A percentile compares a stretch with the other conserved stretches of the same genome.
Evolutionary conservation across 2,113 vertebrate genomes (phyloP).

Genomic region (Hypomesus transpacificus): DNA sequence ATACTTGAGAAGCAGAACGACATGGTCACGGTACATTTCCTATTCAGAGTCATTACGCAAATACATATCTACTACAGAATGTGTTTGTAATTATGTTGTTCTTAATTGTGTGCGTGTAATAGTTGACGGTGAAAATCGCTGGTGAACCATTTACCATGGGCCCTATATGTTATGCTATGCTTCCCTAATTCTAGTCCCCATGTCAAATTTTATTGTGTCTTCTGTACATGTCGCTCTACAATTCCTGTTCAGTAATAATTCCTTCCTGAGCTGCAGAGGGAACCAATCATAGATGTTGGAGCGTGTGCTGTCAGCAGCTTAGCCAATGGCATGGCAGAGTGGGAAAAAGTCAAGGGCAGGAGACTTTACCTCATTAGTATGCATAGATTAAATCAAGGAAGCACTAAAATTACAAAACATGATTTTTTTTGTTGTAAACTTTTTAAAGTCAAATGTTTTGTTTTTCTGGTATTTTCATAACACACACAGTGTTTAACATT

Average conservation of each 20-base stretch:
- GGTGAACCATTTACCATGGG: no score
- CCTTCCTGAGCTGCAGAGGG: neutral
- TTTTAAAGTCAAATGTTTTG: slow-evolving; percentile 66
- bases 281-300: neutral
- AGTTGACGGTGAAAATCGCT: no score
- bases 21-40: no score
- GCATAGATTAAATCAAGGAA: slow-evolving; percentile 99
- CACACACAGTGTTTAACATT: slow-evolving; percentile 60
- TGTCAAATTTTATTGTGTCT: neutral
- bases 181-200: neutral
- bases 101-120: no score
- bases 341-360: slow-evolving; percentile 49
- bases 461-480: slow-evolving; percentile 60
- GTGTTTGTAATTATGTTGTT: no score
- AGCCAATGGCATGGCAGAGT: slow-evolving; percentile 41
- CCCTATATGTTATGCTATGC: neutral
- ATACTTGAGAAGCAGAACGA: slow-evolving; percentile 7
- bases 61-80: no score
- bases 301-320: slow-evolving; percentile 60
- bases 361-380: slow-evolving; percentile 85
- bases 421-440: slow-evolving; percentile 74
- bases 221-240: no score
- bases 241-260: neutral
- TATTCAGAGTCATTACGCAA: no score
- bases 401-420: slow-evolving; percentile 80